Evolutionary conservation across 1,140 invertebrate species (phyloP).

Genomic region (Cephus cinctus): DNA sequence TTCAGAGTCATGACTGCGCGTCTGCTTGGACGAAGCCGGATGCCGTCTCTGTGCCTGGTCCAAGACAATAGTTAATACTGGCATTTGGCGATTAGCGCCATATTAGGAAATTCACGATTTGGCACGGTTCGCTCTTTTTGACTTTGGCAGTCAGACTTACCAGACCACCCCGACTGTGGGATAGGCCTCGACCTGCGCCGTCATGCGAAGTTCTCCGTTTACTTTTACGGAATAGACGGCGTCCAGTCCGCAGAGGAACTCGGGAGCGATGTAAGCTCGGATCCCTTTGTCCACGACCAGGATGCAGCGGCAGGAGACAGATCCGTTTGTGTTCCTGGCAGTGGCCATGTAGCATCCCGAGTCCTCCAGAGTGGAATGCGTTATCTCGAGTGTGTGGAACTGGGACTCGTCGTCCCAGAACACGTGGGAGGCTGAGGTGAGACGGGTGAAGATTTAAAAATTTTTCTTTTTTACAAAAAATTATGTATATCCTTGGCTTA

Average conservation of each 20-base stretch:
- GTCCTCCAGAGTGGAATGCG: conserved; percentile 72
- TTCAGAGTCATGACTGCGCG: conserved; percentile 73
- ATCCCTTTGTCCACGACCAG: conserved; percentile 85
- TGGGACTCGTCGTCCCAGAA: conserved; percentile 68
- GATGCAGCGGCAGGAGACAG: conserved; percentile 76
- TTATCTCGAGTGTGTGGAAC: conserved; percentile 85
- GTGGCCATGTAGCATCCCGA: conserved; percentile 78
- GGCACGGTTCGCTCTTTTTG: neutral
- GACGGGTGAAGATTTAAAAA: conserved; percentile 12
- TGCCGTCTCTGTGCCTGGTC: conserved; percentile 68
- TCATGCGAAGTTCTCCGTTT: conserved; percentile 67
- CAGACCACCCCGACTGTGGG: conserved; percentile 78
- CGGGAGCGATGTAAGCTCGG: conserved; percentile 74
- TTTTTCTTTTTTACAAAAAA: conserved; percentile 1
- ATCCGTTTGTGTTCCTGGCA: conserved; percentile 80
- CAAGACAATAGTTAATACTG: neutral
- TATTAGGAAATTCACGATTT: neutral
- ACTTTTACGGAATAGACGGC: conserved; percentile 57
- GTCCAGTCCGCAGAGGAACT: conserved; percentile 70
- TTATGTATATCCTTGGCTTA: conserved; percentile 32
- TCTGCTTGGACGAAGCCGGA: conserved; percentile 72
- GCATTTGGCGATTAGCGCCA: neutral
- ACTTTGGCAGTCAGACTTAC: conserved; percentile 57
- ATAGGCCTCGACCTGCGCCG: conserved; percentile 76
- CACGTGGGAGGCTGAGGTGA: conserved; percentile 56